These are phyloP conservation scores for Agonum fuliginosum DNA, from an alignment of 2,888 invertebrate genomes.

Conservation along the genomic window DNA sequence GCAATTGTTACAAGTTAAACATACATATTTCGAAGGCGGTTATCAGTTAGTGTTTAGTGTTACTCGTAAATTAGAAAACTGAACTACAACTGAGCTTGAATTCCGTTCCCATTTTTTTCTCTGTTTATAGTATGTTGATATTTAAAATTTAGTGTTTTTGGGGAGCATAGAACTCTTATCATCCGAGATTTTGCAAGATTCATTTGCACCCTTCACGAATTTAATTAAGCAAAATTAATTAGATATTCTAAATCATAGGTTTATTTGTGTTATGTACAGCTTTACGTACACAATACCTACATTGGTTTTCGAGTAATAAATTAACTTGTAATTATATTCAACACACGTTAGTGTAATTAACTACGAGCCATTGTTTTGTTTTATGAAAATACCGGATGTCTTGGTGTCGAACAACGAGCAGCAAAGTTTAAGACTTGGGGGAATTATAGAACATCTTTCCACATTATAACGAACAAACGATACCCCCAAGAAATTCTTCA, in stretches of 20 bases:
- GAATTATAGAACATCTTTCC: constrained; percentile 33
- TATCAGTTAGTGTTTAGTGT: too few relatives aligned
- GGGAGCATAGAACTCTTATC: too few relatives aligned
- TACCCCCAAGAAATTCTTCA: constrained; percentile 23
- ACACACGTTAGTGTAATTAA: constrained; percentile 35
- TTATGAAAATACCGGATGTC: constrained; percentile 29
- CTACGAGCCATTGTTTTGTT: constrained; percentile 22
- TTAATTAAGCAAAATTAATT: background rate
- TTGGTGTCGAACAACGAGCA: background rate
- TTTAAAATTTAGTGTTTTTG: too few relatives aligned
- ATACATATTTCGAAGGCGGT: background rate
- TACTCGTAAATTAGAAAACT: too few relatives aligned
- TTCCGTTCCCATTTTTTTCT: too few relatives aligned
- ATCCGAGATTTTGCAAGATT: too few relatives aligned
- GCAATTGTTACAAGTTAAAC: background rate
- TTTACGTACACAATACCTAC: constrained; percentile 14
- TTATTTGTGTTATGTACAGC: background rate
- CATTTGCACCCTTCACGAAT: background rate
- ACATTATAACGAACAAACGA: constrained; percentile 27
- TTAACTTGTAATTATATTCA: constrained; percentile 17
- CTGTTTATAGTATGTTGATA: too few relatives aligned
- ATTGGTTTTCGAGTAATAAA: constrained; percentile 14
- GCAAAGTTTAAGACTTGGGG: constrained; percentile 15
- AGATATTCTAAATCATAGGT: constrained; percentile 8
- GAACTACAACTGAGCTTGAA: too few relatives aligned